A percentile compares a stretch with the other conserved stretches of the same genome.
Evolutionary conservation across 2,113 vertebrate species (phyloP).

Genomic region (Osmerus eperlanus): DNA sequence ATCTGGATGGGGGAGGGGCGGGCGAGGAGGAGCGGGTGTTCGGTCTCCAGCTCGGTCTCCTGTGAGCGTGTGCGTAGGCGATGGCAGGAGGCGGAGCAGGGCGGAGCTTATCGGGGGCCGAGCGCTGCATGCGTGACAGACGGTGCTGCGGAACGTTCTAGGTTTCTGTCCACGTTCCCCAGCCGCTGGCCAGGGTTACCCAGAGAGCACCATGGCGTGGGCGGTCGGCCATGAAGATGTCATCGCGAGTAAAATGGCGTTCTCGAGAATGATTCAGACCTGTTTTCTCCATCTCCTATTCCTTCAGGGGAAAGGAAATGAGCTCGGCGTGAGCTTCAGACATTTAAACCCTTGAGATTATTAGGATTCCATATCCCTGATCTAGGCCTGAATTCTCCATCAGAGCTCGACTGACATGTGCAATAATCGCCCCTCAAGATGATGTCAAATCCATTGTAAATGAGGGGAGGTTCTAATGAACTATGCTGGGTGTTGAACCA

Average conservation of each 20-base stretch:
- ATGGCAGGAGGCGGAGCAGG: constrained; percentile 14
- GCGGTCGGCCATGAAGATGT: constrained; percentile 20
- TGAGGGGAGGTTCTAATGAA: constrained; percentile 34
- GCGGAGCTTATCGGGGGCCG: not conserved
- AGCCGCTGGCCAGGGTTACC: too few relatives aligned
- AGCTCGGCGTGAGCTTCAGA: constrained; percentile 26
- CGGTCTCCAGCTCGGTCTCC: constrained; percentile 19
- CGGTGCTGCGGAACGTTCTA: too few relatives aligned
- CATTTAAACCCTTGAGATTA: constrained; percentile 40
- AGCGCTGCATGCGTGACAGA: not conserved
- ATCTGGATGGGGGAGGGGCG: constrained; percentile 46
- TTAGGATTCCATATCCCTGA: constrained; percentile 37
- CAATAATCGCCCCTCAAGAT: constrained; percentile 17
- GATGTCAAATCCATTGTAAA: constrained; percentile 30
- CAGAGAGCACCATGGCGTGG: not conserved
- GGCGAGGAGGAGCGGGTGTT: constrained; percentile 23
- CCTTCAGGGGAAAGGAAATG: constrained; percentile 16
- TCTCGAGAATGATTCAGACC: constrained; percentile 22
- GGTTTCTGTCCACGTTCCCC: too few relatives aligned
- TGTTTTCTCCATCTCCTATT: constrained; percentile 24
- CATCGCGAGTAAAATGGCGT: not conserved
- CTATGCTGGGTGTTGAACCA: constrained; percentile 8
- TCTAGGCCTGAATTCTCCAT: constrained; percentile 10
- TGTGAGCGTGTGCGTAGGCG: constrained; percentile 32
- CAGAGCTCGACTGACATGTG: constrained; percentile 21